Evolutionary conservation across 1,140 invertebrate genomes (phyloP).

Genomic region (Drosophila ercepeae): DNA sequence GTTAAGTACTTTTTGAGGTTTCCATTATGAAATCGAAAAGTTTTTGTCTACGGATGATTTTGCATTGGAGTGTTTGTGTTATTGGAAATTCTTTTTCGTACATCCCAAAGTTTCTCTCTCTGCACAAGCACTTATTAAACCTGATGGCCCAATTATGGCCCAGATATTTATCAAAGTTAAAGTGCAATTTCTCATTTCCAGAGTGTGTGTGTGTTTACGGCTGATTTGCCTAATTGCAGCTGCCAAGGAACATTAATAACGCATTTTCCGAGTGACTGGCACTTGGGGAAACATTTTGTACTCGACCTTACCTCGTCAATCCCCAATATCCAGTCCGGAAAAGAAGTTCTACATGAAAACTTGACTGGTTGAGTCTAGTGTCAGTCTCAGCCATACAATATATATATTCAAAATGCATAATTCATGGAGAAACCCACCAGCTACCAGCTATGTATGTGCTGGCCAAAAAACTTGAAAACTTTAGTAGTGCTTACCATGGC

Average conservation of each 20-base stretch:
- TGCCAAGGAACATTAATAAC: constrained; percentile 24
- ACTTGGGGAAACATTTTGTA: neutral
- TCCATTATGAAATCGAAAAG: constrained; percentile 12
- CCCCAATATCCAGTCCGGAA: constrained; percentile 6
- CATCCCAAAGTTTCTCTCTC: neutral
- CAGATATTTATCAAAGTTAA: constrained; percentile 22
- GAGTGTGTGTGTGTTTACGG: constrained; percentile 5
- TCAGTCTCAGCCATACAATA: constrained; percentile 1
- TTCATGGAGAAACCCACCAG: constrained; percentile 32
- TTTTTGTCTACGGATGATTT: neutral
- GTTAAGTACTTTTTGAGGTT: constrained; percentile 44
- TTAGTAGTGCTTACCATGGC: constrained; percentile 29
- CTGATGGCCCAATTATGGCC: neutral
- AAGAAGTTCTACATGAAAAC: neutral
- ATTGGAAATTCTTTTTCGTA: no score
- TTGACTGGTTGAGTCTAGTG: constrained; percentile 10
- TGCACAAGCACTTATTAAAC: neutral
- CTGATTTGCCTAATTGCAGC: constrained; percentile 35
- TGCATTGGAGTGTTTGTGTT: neutral
- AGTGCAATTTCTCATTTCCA: constrained; percentile 32
- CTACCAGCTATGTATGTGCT: constrained; percentile 9
- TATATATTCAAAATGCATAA: constrained; percentile 37
- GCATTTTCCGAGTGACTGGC: constrained; percentile 14
- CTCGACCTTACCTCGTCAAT: neutral
- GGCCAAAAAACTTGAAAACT: constrained; percentile 33